Evolutionary conservation across 2,797 vertebrate species (phyloP).

Genomic region (Lutjanus campechanus): DNA sequence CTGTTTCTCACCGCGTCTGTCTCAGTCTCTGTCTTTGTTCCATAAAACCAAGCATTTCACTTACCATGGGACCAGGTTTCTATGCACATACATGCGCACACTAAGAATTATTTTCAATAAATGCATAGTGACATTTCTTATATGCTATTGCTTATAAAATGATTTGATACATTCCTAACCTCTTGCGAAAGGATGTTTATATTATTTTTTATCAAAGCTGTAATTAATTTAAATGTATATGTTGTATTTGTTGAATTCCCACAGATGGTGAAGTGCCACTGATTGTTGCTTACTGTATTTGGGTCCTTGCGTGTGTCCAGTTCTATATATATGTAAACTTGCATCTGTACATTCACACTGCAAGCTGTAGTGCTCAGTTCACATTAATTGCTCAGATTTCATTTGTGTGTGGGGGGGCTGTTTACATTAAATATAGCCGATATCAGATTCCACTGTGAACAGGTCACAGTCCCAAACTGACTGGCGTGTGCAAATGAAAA

Average conservation of each 20-base stretch:
- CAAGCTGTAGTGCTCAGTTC: no score
- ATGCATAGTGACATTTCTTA: slow-evolving; percentile 9
- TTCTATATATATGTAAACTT: background rate
- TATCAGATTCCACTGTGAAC: no score
- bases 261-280: background rate
- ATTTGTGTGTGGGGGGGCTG: no score
- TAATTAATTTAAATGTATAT: background rate
- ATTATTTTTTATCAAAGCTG: background rate
- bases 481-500: no score
- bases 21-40: slow-evolving; percentile 55
- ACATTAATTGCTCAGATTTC: no score
- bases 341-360: no score
- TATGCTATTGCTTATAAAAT: background rate
- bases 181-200: slow-evolving; percentile 7
- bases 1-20: slow-evolving; percentile 20
- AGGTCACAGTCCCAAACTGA: no score
- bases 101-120: slow-evolving; percentile 1
- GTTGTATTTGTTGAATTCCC: background rate
- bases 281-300: background rate
- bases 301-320: background rate
- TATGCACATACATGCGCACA: background rate
- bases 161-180: background rate
- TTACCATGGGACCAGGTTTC: slow-evolving; percentile 46
- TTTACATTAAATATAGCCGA: no score
- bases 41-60: slow-evolving; percentile 33